Evolutionary conservation across 2,888 invertebrate genomes (phyloP).

Genomic region (Arrhopalites spinosus): DNA sequence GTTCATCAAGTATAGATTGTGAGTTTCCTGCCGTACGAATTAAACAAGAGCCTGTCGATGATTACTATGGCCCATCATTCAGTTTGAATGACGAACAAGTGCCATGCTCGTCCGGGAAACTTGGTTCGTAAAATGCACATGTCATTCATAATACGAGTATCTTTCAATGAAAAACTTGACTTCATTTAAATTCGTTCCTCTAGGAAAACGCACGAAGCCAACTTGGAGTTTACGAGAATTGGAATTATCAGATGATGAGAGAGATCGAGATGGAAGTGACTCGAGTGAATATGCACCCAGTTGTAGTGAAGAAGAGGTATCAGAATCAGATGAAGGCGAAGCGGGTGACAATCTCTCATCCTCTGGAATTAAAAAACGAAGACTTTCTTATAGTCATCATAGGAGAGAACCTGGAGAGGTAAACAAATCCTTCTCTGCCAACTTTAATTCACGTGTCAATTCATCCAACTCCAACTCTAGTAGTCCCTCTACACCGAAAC

Average conservation of each 20-base stretch:
- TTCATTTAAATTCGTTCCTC: background rate
- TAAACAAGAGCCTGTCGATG: conserved; percentile 11
- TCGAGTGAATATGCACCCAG: conserved; percentile 35
- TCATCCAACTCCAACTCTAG: no score
- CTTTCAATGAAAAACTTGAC: background rate
- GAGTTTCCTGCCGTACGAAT: background rate
- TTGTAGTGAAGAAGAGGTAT: background rate
- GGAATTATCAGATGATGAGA: conserved; percentile 22
- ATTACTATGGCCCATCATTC: conserved; percentile 5
- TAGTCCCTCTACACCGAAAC: no score
- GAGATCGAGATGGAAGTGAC: background rate
- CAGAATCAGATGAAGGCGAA: background rate
- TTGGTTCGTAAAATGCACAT: background rate
- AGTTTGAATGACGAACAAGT: background rate
- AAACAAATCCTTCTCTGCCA: no score
- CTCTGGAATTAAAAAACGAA: background rate
- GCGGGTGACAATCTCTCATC: background rate
- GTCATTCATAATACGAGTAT: background rate
- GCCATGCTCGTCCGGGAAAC: background rate
- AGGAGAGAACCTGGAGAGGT: background rate
- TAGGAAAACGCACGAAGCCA: conserved; percentile 23
- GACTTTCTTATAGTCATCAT: background rate
- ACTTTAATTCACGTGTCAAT: no score
- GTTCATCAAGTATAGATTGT: no score
- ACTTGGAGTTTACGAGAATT: conserved; percentile 34